Conservation (phyloP, 2,888 invertebrate genomes). For the Nudaria mundana region DNA sequence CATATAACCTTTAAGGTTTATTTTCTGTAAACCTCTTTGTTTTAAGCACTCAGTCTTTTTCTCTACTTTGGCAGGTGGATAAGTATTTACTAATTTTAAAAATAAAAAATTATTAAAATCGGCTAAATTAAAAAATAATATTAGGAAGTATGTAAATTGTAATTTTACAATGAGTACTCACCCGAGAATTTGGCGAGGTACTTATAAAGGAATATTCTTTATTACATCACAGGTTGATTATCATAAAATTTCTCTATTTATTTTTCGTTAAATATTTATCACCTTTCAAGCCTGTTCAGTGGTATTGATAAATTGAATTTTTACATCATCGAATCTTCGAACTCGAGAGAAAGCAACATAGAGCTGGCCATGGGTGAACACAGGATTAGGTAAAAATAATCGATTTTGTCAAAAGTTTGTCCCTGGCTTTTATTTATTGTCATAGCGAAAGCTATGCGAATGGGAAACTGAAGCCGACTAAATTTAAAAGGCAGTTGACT, state of each 20-base stretch:
- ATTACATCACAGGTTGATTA: too few relatives aligned
- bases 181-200: constrained; percentile 12
- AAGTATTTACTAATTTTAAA: constrained; percentile 11
- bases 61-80: constrained; percentile 8
- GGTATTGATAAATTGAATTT: constrained; percentile 27
- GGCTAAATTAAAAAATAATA: constrained; percentile 15
- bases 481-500: constrained; percentile 21
- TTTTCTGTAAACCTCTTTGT: constrained; percentile 11
- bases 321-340: constrained; percentile 29
- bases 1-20: constrained; percentile 12
- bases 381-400: constrained; percentile 10
- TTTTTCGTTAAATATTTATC: constrained; percentile 25
- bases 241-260: neutral
- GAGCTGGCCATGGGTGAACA: constrained; percentile 16
- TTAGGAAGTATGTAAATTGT: constrained; percentile 8
- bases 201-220: constrained; percentile 10
- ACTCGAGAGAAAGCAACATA: constrained; percentile 28
- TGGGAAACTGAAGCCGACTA: constrained; percentile 21
- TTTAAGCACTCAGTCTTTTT: constrained; percentile 17
- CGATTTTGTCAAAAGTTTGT: constrained; percentile 16
- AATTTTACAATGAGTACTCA: constrained; percentile 12
- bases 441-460: constrained; percentile 12
- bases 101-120: constrained; percentile 8
- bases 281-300: constrained; percentile 26
- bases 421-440: constrained; percentile 14